These are phyloP conservation scores for Enteromius argenteus DNA, from an alignment of 2,797 vertebrate species.

Conservation along the genomic window DNA sequence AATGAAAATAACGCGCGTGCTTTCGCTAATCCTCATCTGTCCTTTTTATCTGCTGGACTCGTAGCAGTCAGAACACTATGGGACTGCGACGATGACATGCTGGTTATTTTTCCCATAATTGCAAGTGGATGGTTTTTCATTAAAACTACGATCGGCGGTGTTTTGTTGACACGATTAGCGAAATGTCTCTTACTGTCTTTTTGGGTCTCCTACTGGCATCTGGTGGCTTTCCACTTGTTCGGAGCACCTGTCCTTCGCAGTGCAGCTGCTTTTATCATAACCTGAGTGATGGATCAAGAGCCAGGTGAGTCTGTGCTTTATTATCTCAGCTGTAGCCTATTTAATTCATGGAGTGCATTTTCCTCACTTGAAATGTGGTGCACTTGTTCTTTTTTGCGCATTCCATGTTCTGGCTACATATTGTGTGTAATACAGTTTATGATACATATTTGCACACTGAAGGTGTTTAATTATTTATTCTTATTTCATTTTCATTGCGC, in stretches of 20 bases:
- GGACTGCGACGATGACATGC: conserved; percentile 76
- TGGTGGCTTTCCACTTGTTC: conserved; percentile 71
- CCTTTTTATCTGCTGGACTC: conserved; percentile 92
- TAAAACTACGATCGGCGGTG: conserved; percentile 22
- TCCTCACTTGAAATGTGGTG: not conserved
- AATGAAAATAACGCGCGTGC: conserved; percentile 88
- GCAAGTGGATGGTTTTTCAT: conserved; percentile 27
- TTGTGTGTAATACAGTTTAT: not conserved
- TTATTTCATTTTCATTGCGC: not conserved
- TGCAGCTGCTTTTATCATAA: conserved; percentile 95
- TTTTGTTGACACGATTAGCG: not conserved
- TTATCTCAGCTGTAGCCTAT: conserved; percentile 69
- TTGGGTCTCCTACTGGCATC: conserved; percentile 82
- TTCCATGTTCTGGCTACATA: not conserved
- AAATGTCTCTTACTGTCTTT: conserved; percentile 74
- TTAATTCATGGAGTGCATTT: conserved; percentile 63
- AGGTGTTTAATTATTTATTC: not conserved
- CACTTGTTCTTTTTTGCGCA: not conserved
- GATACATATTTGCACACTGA: not conserved
- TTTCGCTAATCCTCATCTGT: conserved; percentile 92
- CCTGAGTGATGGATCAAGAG: conserved; percentile 87
- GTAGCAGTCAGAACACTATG: conserved; percentile 82
- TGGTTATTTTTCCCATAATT: conserved; percentile 62
- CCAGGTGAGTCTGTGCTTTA: conserved; percentile 82
- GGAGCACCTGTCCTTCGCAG: conserved; percentile 86